A percentile compares a stretch with the other conserved stretches of the same genome.
These are phyloP conservation scores for Mus spicilegus DNA, from an alignment of 2,113 vertebrate genomes.

Conservation along the genomic window DNA sequence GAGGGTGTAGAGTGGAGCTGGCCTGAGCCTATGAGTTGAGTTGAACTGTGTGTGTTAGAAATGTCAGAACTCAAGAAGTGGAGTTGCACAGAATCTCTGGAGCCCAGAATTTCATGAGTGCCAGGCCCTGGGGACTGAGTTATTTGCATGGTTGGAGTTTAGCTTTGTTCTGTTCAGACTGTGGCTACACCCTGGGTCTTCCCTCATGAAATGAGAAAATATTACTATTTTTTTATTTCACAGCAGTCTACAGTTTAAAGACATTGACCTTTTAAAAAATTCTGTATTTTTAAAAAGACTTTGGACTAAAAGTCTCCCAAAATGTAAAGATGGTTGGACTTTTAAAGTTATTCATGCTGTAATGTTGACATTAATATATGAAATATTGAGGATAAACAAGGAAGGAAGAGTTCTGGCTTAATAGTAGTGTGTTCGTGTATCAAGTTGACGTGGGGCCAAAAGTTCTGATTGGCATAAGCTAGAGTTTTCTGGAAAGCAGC, in stretches of 20 bases:
- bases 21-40: neutral
- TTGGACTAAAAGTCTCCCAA: neutral
- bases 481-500: neutral
- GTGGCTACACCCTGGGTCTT: neutral
- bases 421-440: neutral
- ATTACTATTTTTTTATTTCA: neutral
- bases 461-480: neutral
- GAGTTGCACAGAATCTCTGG: neutral
- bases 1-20: neutral
- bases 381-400: neutral
- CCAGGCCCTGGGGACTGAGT: neutral
- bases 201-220: neutral
- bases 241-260: neutral
- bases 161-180: neutral
- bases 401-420: neutral
- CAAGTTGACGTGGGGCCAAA: neutral
- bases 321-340: neutral
- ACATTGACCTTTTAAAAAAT: neutral
- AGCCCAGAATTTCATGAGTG: neutral
- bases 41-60: neutral
- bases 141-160: neutral
- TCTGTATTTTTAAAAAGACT: neutral
- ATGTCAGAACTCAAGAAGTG: neutral
- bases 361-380: neutral
- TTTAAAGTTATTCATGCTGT: neutral